Evolutionary conservation across 1,140 invertebrate species (phyloP).

Genomic region (Popillia japonica): DNA sequence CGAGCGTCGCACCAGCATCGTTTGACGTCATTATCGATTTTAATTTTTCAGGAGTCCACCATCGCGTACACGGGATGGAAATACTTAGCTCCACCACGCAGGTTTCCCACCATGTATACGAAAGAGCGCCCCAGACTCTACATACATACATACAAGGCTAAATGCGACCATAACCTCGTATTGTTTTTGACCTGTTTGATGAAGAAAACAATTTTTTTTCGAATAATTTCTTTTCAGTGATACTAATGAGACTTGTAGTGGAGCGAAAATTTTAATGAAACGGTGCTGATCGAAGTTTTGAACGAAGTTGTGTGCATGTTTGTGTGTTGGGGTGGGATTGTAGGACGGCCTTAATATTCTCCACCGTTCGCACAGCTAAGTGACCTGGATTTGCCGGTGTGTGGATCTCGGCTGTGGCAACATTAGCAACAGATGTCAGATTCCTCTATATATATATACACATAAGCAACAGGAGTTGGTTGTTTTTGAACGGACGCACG

Average conservation of each 20-base stretch:
- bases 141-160: too few relatives aligned
- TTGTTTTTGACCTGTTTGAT: too few relatives aligned
- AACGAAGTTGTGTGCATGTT: too few relatives aligned
- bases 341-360: not conserved
- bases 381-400: not conserved
- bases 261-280: not conserved
- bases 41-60: slow-evolving; percentile 33
- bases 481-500: not conserved
- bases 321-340: not conserved
- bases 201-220: too few relatives aligned
- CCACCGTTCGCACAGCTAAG: not conserved
- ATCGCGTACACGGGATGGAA: not conserved
- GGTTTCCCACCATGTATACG: not conserved
- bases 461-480: too few relatives aligned
- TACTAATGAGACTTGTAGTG: not conserved
- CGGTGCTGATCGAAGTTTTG: not conserved
- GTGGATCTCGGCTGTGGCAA: not conserved
- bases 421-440: slow-evolving; percentile 17
- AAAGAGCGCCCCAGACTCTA: not conserved
- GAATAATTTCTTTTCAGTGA: not conserved
- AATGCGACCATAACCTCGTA: not conserved
- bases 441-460: not conserved
- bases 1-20: slow-evolving; percentile 37
- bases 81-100: not conserved
- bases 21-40: slow-evolving; percentile 43